phyloP scores from a whole-genome alignment of 2,888 invertebrate genomes.

The Plebejus melissa region DNA sequence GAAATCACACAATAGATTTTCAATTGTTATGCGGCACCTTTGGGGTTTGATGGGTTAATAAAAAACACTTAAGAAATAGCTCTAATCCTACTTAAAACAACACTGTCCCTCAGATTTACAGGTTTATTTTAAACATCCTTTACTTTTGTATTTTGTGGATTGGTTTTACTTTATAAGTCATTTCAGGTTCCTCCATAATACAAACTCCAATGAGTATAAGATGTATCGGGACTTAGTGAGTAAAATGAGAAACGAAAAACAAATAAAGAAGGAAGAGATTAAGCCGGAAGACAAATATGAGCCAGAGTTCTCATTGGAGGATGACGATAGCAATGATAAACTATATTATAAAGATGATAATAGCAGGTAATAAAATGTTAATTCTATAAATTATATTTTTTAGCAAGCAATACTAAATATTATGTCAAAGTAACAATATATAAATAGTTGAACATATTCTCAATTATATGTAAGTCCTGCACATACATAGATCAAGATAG shows the following conservation, averaged over 20 bases:
- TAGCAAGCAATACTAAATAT: too few relatives aligned
- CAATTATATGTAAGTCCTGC: too few relatives aligned
- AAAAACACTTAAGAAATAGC: background rate
- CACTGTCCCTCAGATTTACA: constrained; percentile 42
- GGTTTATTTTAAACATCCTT: constrained; percentile 54
- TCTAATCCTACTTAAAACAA: constrained; percentile 5
- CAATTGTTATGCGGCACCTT: too few relatives aligned
- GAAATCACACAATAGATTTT: too few relatives aligned
- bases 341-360: constrained; percentile 59
- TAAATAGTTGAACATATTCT: too few relatives aligned
- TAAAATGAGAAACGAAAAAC: constrained; percentile 50
- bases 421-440: too few relatives aligned
- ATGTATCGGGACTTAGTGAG: constrained; percentile 64
- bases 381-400: too few relatives aligned
- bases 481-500: too few relatives aligned
- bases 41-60: background rate
- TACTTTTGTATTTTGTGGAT: constrained; percentile 44
- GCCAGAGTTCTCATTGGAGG: constrained; percentile 71
- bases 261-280: constrained; percentile 52
- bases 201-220: constrained; percentile 69
- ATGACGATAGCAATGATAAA: constrained; percentile 68
- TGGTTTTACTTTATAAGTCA: constrained; percentile 21
- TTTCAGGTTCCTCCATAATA: constrained; percentile 74
- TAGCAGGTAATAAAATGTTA: constrained; percentile 50
- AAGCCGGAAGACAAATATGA: constrained; percentile 76